Base-by-base conservation (phyloP, 2,797 vertebrate genomes). In the Diplodus sargus region DNA sequence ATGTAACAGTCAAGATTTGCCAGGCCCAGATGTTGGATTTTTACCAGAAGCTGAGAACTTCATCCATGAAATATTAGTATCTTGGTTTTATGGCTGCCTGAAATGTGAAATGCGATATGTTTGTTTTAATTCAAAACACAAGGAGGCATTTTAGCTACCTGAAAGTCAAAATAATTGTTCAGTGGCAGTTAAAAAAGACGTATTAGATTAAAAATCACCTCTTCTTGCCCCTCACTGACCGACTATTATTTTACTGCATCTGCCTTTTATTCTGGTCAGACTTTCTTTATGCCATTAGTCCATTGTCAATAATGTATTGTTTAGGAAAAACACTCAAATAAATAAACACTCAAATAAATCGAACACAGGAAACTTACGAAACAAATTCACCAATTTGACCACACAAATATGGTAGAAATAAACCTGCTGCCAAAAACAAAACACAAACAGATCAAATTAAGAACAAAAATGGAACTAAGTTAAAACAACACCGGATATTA, bases 21-120 rank as follows among this genome's bases (percentile, higher is more conserved):
- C 52, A 52, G 54, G 8, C 75, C 76, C 76, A 85, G 67, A 82
- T 82, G 83, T 69, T 72, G 67, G 72, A 45, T 11, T 12, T 60
- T 9, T 9, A 30, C 42, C 67, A 81, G 43, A 23, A 42, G 61
- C 67, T 22, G 66, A 66, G 42, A 57, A 18, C 59, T 47, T 65
- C 53, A 15, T 76, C 63, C 56, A 58, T 34, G 74, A 39, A 13
- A 12, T 48, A 57, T 78, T 67, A 74, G 30, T 30, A 3, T 54
- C 15, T 16, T 4, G 30, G 3, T 60, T 64, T 67, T 63, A 30
- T 49, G 54, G 34, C 58, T 43, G 57, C 18, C 59, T 51, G 51
- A 66, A 28, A 48, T 23, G 25, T 58, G 60, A 74, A 69, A 65
- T 47, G 10, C 48, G 39, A 70, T 20, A 57, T 28, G 51, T 58